Evolutionary conservation across 2,888 invertebrate species (phyloP).

Genomic region (Cheilosia impressa): DNA sequence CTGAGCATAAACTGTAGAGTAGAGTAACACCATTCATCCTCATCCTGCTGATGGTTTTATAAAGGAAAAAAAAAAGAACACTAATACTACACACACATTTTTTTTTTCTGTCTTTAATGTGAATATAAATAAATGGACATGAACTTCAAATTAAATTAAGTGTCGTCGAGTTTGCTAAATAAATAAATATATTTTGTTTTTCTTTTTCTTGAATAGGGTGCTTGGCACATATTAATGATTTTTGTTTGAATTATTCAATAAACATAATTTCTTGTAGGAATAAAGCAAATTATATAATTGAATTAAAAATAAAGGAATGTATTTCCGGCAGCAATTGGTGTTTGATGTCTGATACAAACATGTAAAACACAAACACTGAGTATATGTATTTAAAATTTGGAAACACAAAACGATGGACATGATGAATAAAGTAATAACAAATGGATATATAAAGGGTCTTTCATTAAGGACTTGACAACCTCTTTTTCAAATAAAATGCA

Average conservation of each 20-base stretch:
- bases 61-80: conserved; percentile 2
- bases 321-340: too few relatives aligned
- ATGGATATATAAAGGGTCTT: neutral
- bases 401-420: neutral
- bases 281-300: conserved; percentile 25
- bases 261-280: conserved; percentile 31
- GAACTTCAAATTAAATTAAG: neutral
- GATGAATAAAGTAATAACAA: conserved; percentile 17
- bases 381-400: conserved; percentile 30
- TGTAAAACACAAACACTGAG: neutral
- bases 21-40: conserved; percentile 21
- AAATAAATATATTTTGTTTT: conserved; percentile 19
- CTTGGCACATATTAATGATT: conserved; percentile 62
- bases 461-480: too few relatives aligned
- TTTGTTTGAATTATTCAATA: conserved; percentile 21
- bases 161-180: conserved; percentile 10
- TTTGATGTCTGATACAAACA: conserved; percentile 10
- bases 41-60: conserved; percentile 41
- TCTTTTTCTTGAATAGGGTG: conserved; percentile 54
- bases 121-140: conserved; percentile 36
- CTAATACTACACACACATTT: neutral
- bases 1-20: conserved; percentile 52
- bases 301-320: neutral
- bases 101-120: conserved; percentile 45
- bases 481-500: too few relatives aligned